Percentiles rank a stretch among this genome's conserved stretches.
Conservation (phyloP, 2,888 invertebrate species). For the Noctua fimbriata region DNA sequence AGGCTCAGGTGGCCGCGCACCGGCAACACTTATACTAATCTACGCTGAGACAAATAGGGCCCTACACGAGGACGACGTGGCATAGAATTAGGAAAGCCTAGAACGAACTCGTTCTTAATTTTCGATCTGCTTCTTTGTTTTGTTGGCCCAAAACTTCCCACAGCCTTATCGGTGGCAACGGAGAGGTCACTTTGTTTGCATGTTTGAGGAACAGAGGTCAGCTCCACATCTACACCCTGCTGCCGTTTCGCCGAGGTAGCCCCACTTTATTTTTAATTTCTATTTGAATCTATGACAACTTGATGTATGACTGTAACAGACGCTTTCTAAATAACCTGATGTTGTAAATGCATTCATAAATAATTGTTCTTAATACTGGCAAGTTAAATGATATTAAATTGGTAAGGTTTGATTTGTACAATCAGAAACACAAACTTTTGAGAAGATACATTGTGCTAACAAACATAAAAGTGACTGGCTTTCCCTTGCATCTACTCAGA, state of each 20-base stretch:
- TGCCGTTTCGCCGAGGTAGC: background rate
- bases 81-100: slow-evolving; percentile 35
- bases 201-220: background rate
- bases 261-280: background rate
- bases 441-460: background rate
- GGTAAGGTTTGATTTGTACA: background rate
- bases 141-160: background rate
- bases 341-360: background rate
- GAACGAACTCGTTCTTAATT: slow-evolving; percentile 11
- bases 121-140: background rate
- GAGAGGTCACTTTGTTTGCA: background rate
- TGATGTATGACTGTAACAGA: background rate
- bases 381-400: background rate
- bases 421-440: background rate
- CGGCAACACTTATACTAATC: slow-evolving; percentile 84
- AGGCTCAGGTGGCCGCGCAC: slow-evolving; percentile 78
- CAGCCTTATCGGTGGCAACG: background rate
- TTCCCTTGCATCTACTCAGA: background rate
- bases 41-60: slow-evolving; percentile 84
- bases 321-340: background rate
- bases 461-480: background rate
- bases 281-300: background rate
- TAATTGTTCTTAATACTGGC: background rate
- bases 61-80: slow-evolving; percentile 71
- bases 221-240: background rate